These are phyloP conservation scores for Mactromeris polynyma DNA, from an alignment of 2,888 invertebrate genomes.

Conservation along the genomic window DNA sequence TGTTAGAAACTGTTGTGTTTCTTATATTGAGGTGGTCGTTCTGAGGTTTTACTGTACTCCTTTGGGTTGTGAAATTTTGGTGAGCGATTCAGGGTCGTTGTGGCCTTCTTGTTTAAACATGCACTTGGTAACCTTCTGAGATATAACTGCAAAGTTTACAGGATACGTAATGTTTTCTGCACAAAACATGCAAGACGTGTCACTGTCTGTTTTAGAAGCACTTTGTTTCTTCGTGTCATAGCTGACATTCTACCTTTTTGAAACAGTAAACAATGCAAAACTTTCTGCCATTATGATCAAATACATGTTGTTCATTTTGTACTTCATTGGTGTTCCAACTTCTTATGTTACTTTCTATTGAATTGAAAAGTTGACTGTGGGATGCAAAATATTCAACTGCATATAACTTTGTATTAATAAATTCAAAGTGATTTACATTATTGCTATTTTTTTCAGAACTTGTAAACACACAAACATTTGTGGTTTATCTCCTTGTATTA, in stretches of 20 bases:
- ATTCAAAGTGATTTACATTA: background rate
- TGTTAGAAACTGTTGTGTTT: too few relatives aligned
- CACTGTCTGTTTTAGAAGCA: background rate
- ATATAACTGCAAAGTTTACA: background rate
- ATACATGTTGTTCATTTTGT: too few relatives aligned
- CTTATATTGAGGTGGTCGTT: too few relatives aligned
- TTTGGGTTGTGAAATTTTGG: too few relatives aligned
- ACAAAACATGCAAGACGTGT: background rate
- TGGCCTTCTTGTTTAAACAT: background rate
- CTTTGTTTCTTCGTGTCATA: background rate
- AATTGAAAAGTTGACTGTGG: too few relatives aligned
- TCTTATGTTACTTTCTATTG: too few relatives aligned
- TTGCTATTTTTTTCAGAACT: background rate
- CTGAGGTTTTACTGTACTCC: too few relatives aligned
- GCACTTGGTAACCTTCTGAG: background rate
- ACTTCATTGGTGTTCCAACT: too few relatives aligned
- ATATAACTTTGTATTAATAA: too few relatives aligned
- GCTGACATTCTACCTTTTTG: background rate
- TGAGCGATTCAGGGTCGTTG: too few relatives aligned
- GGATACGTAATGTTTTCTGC: background rate
- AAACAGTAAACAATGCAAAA: background rate
- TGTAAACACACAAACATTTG: background rate
- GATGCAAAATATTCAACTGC: too few relatives aligned
- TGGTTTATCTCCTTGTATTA: background rate
- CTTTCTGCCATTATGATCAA: background rate